Percentiles rank a stretch among this genome's conserved stretches.
Evolutionary conservation across 2,113 vertebrate genomes (phyloP).

Genomic region (Rhagologus leucostigma): DNA sequence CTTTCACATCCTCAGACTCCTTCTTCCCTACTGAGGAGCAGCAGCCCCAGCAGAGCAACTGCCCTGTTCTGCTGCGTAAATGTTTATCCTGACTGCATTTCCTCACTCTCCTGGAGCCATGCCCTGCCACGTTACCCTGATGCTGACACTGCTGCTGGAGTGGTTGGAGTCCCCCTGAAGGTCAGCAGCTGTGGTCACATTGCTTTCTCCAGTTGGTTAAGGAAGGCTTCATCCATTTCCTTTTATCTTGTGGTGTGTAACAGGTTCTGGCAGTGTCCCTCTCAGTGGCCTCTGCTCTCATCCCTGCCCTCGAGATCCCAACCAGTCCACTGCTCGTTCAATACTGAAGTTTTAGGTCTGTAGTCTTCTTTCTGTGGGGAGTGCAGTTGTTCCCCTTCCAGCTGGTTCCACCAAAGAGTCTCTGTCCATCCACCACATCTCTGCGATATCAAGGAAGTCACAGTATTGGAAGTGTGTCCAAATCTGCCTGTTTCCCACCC

Average conservation of each 20-base stretch:
- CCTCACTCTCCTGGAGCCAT: background rate
- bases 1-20: background rate
- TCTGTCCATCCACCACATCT: background rate
- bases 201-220: background rate
- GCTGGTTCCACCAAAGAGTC: background rate
- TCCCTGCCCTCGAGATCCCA: background rate
- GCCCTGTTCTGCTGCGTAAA: background rate
- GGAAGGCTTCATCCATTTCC: background rate
- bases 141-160: background rate
- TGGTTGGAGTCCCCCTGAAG: background rate
- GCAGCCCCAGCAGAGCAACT: background rate
- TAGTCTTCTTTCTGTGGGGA: background rate
- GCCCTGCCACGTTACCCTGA: background rate
- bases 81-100: background rate
- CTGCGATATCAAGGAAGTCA: background rate
- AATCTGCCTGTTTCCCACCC: background rate
- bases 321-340: background rate
- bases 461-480: background rate
- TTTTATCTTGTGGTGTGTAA: background rate
- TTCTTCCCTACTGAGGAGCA: background rate
- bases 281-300: background rate
- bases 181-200: background rate
- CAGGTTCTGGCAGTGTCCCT: background rate
- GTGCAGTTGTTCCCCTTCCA: background rate
- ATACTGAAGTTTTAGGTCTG: background rate